Percentiles rank a stretch among this genome's conserved stretches.
These are phyloP conservation scores for Alviniconcha marisindica DNA, from an alignment of 1,140 invertebrate genomes.

Conservation along the genomic window DNA sequence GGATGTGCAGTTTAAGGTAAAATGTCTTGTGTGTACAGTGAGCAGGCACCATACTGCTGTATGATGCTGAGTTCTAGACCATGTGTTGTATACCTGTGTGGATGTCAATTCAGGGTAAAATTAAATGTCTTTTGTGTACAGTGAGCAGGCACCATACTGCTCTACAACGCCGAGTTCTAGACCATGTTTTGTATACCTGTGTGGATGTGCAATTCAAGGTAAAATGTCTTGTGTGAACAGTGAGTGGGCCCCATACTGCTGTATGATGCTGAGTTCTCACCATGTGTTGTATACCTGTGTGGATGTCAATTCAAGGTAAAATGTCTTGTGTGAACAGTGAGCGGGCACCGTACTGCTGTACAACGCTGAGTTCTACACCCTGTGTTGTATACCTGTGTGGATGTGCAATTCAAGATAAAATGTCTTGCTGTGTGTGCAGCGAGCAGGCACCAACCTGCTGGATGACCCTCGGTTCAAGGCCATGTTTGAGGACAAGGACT, in stretches of 20 bases:
- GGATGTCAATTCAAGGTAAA: not conserved
- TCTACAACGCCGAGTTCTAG: not conserved
- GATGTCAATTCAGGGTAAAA: not conserved
- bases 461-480: conserved; percentile 92
- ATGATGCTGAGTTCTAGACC: no score
- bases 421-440: conserved; percentile 28
- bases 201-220: not conserved
- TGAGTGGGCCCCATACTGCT: no score
- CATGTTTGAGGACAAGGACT: conserved; percentile 95
- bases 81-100: no score
- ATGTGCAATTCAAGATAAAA: not conserved
- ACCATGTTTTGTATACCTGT: not conserved
- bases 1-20: no score
- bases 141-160: not conserved
- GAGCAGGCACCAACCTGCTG: conserved; percentile 82
- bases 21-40: no score
- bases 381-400: not conserved
- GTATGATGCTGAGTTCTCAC: no score
- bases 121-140: not conserved
- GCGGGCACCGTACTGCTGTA: no score
- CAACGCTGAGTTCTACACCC: no score
- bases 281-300: not conserved
- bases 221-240: no score
- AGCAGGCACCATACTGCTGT: no score
- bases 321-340: no score